phyloP scores from a whole-genome alignment of 1,140 invertebrate genomes.

The Zaprionus gabonicus region DNA sequence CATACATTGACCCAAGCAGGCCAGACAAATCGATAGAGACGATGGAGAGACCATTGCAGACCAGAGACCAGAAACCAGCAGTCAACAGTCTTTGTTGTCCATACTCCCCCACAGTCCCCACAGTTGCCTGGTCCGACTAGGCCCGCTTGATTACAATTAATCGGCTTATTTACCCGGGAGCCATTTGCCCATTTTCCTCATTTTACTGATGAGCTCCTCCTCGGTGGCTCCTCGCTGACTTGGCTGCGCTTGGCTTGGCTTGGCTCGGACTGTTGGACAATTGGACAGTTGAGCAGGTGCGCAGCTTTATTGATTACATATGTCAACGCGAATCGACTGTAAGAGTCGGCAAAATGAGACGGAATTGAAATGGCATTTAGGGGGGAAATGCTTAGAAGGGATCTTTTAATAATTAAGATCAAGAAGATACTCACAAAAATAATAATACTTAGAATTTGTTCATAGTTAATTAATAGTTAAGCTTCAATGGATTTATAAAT shows the following conservation, averaged over 20 bases:
- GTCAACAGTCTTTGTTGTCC: slow-evolving; percentile 18
- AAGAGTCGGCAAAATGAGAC: slow-evolving; percentile 23
- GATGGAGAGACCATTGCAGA: slow-evolving; percentile 20
- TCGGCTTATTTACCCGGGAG: slow-evolving; percentile 73
- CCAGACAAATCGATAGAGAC: slow-evolving; percentile 75
- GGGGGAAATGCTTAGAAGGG: too few species aligned
- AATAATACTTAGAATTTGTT: too few species aligned
- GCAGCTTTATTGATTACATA: slow-evolving; percentile 73
- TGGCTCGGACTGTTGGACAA: neutral
- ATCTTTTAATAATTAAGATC: neutral
- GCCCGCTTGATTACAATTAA: slow-evolving; percentile 81
- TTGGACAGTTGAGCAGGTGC: slow-evolving; percentile 30
- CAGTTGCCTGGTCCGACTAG: slow-evolving; percentile 36
- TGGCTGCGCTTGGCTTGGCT: too few species aligned
- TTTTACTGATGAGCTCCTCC: slow-evolving; percentile 35
- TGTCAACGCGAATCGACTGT: slow-evolving; percentile 54
- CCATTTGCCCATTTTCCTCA: slow-evolving; percentile 44
- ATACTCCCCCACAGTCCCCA: too few species aligned
- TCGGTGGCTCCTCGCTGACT: neutral
- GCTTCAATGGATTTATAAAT: too few species aligned
- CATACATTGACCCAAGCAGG: slow-evolving; percentile 63
- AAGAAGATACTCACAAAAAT: neutral
- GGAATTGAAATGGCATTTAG: neutral
- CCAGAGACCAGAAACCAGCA: neutral
- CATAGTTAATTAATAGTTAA: too few species aligned